A percentile compares a stretch with the other conserved stretches of the same genome.
These are phyloP conservation scores for Orthonyx spaldingii DNA, from an alignment of 2,113 vertebrate species.

Conservation along the genomic window DNA sequence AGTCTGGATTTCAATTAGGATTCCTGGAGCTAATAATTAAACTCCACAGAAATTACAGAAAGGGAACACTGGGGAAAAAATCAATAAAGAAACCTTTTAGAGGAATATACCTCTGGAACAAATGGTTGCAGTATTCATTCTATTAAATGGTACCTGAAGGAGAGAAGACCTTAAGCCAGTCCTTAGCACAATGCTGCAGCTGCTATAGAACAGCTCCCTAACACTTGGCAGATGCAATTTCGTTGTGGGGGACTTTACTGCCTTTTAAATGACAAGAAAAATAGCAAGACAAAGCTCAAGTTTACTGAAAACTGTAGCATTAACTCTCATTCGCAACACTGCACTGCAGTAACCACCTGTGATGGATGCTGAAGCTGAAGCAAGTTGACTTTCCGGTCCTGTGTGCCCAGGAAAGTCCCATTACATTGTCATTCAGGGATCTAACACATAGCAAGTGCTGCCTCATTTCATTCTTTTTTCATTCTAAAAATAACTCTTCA, in stretches of 20 bases:
- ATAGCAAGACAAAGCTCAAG: background rate
- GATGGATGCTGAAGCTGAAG: background rate
- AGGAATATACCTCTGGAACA: background rate
- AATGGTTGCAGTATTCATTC: background rate
- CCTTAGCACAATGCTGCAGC: background rate
- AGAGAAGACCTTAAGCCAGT: background rate
- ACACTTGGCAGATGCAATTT: background rate
- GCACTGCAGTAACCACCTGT: background rate
- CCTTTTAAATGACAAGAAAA: background rate
- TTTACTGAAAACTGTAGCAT: slow-evolving; percentile 13
- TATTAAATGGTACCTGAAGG: slow-evolving; percentile 4
- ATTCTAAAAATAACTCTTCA: slow-evolving; percentile 12
- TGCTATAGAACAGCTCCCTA: background rate
- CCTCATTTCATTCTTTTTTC: background rate
- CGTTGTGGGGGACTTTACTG: background rate
- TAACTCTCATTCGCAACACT: background rate
- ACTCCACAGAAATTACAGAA: slow-evolving; percentile 22
- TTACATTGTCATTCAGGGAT: background rate
- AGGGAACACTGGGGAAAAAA: background rate
- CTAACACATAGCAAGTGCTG: background rate
- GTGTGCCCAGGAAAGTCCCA: background rate
- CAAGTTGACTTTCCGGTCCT: background rate
- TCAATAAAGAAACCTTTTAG: slow-evolving; percentile 32
- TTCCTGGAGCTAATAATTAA: slow-evolving; percentile 50
- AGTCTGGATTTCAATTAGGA: slow-evolving; percentile 29